Base-by-base conservation (phyloP, 1,140 invertebrate genomes). In the Agrypnia vestita region DNA sequence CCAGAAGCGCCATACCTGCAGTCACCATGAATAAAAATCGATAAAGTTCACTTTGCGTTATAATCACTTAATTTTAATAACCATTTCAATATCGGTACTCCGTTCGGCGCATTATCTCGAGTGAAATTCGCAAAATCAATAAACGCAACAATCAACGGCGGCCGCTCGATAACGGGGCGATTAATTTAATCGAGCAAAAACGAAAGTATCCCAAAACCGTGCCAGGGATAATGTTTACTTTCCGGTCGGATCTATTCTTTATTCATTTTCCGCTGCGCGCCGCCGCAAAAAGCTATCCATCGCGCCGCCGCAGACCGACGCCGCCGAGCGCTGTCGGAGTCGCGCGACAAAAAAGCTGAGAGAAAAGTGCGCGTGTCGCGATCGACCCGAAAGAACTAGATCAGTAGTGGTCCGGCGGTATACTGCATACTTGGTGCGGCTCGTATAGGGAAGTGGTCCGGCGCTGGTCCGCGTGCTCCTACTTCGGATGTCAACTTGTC, bases 401-500 rank as follows among this genome's bases (percentile, higher is more conserved):
- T 78, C 59, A 72, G 51, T 59, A 55, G 64, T 55, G 62, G 44
- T 47, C 46, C 67, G 25, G 1, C 51, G 12, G 21, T 19, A 17
- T 11, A 51, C 56, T 12, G 11, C 25, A 17, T n/a, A 21, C 62
- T 47, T 59, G 53, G 11, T 59, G 13, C 43, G 6, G 21, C 46
- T 73, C 13, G 64, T 46, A 19, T 15, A 51, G 62, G 55, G 62
- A 67, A 67, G 46, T 71, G 67, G 46, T 51, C 10, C 67, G 49
- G 67, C 19, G 12, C 46, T 46, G 67, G 46, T 10, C 59, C n/a
- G 46, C 67, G 35, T 43, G 47, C 11, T 61, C 59, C 56, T 61
- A 17, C 73, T 75, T 73, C 81, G 81, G 80, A 79, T 82, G 81
- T 82, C 81, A 76, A 64, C 75, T 67, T 76, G 61, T 51, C 75